phyloP scores from a whole-genome alignment of 2,113 vertebrate genomes.

The Probosciger aterrimus region DNA sequence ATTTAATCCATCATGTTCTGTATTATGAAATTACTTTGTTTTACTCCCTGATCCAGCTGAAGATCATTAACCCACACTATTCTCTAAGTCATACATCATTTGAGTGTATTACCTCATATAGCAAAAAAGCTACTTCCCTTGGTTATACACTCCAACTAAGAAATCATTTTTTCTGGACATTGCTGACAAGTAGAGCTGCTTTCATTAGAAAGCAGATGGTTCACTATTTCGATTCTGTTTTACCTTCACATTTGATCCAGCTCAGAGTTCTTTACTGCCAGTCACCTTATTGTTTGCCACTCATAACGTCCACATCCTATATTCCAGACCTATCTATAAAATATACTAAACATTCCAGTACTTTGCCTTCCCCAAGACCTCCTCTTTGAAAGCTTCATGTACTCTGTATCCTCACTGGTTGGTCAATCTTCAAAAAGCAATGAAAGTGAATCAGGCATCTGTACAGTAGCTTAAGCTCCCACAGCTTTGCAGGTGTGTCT shows the following conservation, averaged over 20 bases:
- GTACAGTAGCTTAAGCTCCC: background rate
- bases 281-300: background rate
- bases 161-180: constrained; percentile 72
- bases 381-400: background rate
- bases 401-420: background rate
- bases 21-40: constrained; percentile 85
- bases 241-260: constrained; percentile 52
- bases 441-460: too few species aligned
- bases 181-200: constrained; percentile 66
- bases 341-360: background rate
- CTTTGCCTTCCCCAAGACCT: background rate
- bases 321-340: background rate
- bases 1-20: constrained; percentile 85
- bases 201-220: constrained; percentile 75
- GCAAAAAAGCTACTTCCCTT: constrained; percentile 68
- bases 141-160: constrained; percentile 35
- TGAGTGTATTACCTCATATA: constrained; percentile 76
- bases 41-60: constrained; percentile 78
- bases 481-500: background rate
- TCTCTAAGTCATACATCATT: constrained; percentile 83
- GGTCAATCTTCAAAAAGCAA: background rate
- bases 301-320: background rate
- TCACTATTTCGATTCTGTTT: constrained; percentile 32
- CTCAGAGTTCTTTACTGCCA: constrained; percentile 12
- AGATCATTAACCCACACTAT: constrained; percentile 87